Base-by-base conservation (phyloP, 2,888 invertebrate species). In the Germaria angustata region DNA sequence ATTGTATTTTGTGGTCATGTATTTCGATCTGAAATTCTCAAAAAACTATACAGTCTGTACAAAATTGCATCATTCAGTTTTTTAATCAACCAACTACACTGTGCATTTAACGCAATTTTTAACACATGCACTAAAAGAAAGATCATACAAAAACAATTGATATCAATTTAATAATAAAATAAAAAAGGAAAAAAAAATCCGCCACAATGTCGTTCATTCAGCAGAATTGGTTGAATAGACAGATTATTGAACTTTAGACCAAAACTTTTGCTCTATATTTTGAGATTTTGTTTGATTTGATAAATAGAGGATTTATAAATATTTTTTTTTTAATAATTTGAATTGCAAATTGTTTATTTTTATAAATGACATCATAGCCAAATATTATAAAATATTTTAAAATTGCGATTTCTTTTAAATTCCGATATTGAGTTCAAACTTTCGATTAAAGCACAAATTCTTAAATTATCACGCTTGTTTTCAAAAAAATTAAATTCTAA, bases 191-290 rank as follows among this genome's bases (percentile, higher is more conserved):
- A 49, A 36, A 55, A 44, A 44, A 24, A 22, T 6, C 22, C 34
- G 15, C 66, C 39, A 72, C 17, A 13, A 68, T 61, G 61, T 46
- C 44, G 59, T 17, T 1, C 61, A 51, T 75, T 73, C 41, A 59
- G 66, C 57, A 55, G n/a, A 59, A 59, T 68, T 49, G 39, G 41
- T 51, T 49, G 13, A 15, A 36, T 36, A 36, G 61, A 63, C 61
- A 13, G 32, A 41, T 6, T 71, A 49, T 66, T 79, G 72, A 79
- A 71, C 79, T 79, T 79, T 66, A 59, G 32, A 59, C 15, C 13
- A 46, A 46, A 1, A 55, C 41, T 44, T 13, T 32, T 55, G 13
- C 15, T 49, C 22, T 2, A 22, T 22, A 49, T 24, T 71, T 71
- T 34, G 2, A 20, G 1, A 20, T 13, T 55, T 53, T 55, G 0